Base-by-base conservation (phyloP, 2,797 vertebrate species). In the Myripristis jacobus region DNA sequence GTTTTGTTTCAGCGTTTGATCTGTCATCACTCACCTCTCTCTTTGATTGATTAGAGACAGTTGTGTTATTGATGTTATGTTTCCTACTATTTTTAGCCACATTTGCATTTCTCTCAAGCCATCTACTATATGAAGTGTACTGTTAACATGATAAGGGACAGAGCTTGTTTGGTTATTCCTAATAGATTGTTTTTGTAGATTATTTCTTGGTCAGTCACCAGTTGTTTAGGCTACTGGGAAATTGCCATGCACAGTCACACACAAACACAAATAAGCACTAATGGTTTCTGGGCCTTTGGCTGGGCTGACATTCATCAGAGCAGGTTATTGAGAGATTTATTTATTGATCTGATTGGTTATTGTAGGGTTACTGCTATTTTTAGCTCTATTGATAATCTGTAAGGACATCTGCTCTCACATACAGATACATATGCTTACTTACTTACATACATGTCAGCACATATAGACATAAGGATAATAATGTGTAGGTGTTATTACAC, bases 261-360 rank as follows among this genome's bases (percentile, higher is more conserved):
- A 52, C 46, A 41, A 47, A 38, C 61, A 64, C 47, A 51, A 34
- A 59, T 24, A 43, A 22, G 44, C 43, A 31, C 65, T 36, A 54
- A 47, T 22, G 21, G 47, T 3, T 22, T 8, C 13, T 50, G 19
- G 8, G 47, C 47, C n/a, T 50, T 7, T 3, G 46, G 46, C 7
- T 3, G 18, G 46, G 47, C 47, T 50, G 22, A 50, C 47, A 13
- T 19, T 19, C 22, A 50, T 21, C 22, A 19, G 19, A 36, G 19
- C n/a, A 19, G 10, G 34, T 57, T 34, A 41, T 31, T 21, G 31
- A 38, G 31, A 4, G 54, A 31, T 56, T 25, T 34, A 56, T n/a
- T n/a, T 36, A 18, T 16, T 31, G 16, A 6, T 27, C 16, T 25
- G 34, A 46, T 61, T 27, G 22, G 43, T 25, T 18, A 16, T n/a